phyloP scores from a whole-genome alignment of 2,888 invertebrate species.

The Strigamia transsilvanica region DNA sequence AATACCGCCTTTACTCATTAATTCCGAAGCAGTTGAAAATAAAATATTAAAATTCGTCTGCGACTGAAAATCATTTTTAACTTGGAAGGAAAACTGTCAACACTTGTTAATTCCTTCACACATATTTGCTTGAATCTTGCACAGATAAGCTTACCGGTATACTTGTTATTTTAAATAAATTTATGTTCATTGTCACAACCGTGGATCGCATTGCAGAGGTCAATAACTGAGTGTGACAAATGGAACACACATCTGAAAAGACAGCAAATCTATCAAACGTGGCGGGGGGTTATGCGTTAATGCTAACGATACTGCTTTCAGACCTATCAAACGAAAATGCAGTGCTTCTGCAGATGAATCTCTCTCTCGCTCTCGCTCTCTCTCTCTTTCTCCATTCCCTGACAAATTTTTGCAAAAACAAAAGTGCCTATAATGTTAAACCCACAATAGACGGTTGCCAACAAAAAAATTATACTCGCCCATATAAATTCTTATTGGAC shows the following conservation, averaged over 20 bases:
- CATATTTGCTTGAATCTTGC: not conserved
- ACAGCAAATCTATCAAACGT: conserved; percentile 6
- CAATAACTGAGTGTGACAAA: conserved; percentile 31
- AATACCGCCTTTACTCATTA: no score
- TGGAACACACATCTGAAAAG: not conserved
- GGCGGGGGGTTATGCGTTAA: not conserved
- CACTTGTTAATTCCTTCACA: not conserved
- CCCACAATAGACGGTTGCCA: not conserved
- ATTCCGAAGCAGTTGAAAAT: no score
- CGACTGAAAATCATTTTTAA: no score
- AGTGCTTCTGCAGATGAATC: not conserved
- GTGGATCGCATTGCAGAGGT: not conserved
- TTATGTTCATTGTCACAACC: not conserved
- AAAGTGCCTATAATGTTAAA: not conserved
- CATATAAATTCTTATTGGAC: not conserved
- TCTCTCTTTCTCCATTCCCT: no score
- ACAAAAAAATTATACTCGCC: not conserved
- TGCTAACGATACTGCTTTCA: not conserved
- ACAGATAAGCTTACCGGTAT: not conserved
- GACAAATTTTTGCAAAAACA: not conserved
- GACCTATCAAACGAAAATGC: not conserved
- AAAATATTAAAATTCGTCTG: no score
- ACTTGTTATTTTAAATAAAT: not conserved
- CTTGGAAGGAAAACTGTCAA: no score
- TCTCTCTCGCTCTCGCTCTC: no score